A percentile compares a stretch with the other conserved stretches of the same genome.
Evolutionary conservation across 2,888 invertebrate species (phyloP).

Genomic region (Eucriotettix oculatus): DNA sequence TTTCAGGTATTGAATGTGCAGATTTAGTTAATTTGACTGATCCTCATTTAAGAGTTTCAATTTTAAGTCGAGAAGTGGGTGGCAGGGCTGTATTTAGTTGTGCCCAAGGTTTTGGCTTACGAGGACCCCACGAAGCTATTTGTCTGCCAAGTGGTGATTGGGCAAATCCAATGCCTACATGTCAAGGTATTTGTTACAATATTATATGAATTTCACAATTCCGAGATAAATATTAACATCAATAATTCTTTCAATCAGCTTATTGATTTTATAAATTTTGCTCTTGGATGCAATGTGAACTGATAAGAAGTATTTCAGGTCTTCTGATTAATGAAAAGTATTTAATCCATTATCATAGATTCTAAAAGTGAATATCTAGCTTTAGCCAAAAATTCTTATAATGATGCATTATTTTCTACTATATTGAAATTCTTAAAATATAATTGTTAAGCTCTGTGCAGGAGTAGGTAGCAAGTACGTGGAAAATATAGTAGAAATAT

Average conservation of each 20-base stretch:
- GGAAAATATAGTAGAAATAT: too few species aligned
- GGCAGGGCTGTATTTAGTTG: slow-evolving; percentile 68
- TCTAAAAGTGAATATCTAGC: too few species aligned
- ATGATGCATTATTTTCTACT: too few species aligned
- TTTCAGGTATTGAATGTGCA: slow-evolving; percentile 59
- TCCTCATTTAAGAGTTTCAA: slow-evolving; percentile 48
- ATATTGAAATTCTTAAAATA: too few species aligned
- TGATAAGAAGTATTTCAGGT: too few species aligned
- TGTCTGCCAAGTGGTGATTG: slow-evolving; percentile 65
- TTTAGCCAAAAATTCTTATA: too few species aligned
- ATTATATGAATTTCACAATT: neutral
- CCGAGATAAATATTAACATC: neutral
- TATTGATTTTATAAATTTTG: too few species aligned
- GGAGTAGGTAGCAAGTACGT: too few species aligned
- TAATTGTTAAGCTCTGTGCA: too few species aligned
- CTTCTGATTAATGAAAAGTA: too few species aligned
- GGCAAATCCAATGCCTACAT: slow-evolving; percentile 59
- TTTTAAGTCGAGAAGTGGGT: slow-evolving; percentile 63
- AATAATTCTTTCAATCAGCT: neutral
- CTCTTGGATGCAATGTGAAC: too few species aligned
- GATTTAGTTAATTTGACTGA: slow-evolving; percentile 43
- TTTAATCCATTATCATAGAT: too few species aligned
- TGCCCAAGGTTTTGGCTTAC: slow-evolving; percentile 55
- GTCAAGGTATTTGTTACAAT: slow-evolving; percentile 36
- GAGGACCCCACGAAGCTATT: slow-evolving; percentile 56